These are phyloP conservation scores for Pterobdella sp. DNA, from an alignment of 2,888 invertebrate genomes.

Conservation along the genomic window DNA sequence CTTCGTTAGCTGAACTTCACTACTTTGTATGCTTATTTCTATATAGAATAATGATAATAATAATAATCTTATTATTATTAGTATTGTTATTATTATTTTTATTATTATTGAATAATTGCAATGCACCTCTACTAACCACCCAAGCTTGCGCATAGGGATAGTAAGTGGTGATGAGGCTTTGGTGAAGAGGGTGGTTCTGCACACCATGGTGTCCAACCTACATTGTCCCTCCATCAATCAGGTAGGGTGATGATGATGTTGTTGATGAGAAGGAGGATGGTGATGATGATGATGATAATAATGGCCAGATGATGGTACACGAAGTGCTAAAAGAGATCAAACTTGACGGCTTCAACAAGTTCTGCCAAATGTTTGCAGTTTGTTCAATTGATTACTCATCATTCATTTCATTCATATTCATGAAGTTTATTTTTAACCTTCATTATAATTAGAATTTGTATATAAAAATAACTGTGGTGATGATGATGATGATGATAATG, in stretches of 20 bases:
- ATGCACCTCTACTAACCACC: not conserved
- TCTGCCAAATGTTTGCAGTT: not conserved
- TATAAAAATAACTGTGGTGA: not conserved
- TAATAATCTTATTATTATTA: conserved; percentile 10
- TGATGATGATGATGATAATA: not conserved
- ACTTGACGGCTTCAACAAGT: not conserved
- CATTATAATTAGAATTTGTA: not conserved
- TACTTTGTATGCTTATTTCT: too few species aligned
- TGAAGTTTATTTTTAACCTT: too few species aligned
- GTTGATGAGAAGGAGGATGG: not conserved
- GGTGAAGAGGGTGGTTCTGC: conserved; percentile 61
- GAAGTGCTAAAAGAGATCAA: not conserved
- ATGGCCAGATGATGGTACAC: not conserved
- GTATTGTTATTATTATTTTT: not conserved
- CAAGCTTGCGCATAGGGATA: conserved; percentile 62
- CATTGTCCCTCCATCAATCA: conserved; percentile 56
- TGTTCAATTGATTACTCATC: not conserved
- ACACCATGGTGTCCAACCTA: conserved; percentile 64
- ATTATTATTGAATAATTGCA: not conserved
- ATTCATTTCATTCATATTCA: too few species aligned
- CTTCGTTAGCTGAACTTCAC: too few species aligned
- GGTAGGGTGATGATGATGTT: not conserved
- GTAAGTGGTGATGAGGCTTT: conserved; percentile 64
- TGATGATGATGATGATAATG: not conserved
- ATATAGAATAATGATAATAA: too few species aligned